phyloP scores from a whole-genome alignment of 2,113 vertebrate species.

The Lonchura striata region DNA sequence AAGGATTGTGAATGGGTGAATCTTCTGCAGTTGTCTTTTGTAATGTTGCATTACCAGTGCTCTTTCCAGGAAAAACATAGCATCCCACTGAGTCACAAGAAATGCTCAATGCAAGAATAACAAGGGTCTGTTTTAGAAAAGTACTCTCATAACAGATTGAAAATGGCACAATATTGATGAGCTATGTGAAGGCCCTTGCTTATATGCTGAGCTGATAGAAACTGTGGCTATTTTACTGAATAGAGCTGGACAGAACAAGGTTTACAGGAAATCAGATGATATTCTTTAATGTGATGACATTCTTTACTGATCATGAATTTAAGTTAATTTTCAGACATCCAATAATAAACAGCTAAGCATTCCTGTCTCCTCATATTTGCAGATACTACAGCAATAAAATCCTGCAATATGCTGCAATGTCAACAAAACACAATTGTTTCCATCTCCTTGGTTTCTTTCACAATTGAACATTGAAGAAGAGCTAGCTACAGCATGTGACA shows the following conservation, averaged over 20 bases:
- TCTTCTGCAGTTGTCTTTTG: background rate
- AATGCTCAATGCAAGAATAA: background rate
- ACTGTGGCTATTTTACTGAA: background rate
- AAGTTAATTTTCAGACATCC: background rate
- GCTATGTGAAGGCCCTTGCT: background rate
- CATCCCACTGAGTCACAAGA: background rate
- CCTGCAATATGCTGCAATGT: background rate
- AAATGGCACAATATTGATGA: background rate
- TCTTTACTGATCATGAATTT: background rate
- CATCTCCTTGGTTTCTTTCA: background rate
- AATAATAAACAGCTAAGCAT: background rate
- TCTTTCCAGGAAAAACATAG: background rate
- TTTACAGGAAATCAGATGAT: background rate
- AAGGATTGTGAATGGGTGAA: background rate
- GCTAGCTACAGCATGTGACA: background rate
- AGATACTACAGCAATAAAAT: background rate
- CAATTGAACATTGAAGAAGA: background rate
- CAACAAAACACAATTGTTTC: background rate
- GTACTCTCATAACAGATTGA: background rate
- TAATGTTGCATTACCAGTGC: background rate
- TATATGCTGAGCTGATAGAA: background rate
- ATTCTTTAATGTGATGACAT: background rate
- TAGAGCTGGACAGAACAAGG: background rate
- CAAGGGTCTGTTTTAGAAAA: background rate
- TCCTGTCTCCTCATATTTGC: background rate